A percentile compares a stretch with the other conserved stretches of the same genome.
These are phyloP conservation scores for Chlorops oryzae DNA, from an alignment of 1,140 invertebrate species.

Conservation along the genomic window DNA sequence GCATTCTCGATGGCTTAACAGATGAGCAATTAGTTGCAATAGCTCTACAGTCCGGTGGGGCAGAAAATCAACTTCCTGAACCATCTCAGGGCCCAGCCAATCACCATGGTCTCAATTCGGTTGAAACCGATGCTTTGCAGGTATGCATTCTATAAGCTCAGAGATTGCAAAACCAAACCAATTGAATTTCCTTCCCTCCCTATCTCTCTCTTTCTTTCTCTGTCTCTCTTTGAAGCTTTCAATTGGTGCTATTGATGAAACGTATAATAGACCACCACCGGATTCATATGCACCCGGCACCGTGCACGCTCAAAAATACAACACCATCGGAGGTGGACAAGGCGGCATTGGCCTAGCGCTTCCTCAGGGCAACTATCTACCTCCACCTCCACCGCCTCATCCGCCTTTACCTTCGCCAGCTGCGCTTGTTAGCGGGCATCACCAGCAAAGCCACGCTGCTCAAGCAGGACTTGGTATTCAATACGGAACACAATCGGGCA, in stretches of 20 bases:
- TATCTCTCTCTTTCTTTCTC: not conserved
- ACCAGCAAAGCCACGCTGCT: slow-evolving; percentile 20
- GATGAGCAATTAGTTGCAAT: slow-evolving; percentile 42
- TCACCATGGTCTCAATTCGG: slow-evolving; percentile 20
- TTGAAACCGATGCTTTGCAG: slow-evolving; percentile 35
- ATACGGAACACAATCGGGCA: slow-evolving; percentile 44
- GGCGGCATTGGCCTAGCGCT: slow-evolving; percentile 28
- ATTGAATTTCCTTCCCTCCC: not conserved
- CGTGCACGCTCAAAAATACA: slow-evolving; percentile 29
- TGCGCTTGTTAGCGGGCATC: slow-evolving; percentile 47
- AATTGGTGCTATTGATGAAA: slow-evolving; percentile 28
- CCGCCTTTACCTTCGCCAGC: slow-evolving; percentile 46
- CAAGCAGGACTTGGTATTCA: slow-evolving; percentile 28
- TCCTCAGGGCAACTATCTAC: slow-evolving; percentile 36
- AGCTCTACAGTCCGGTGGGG: slow-evolving; percentile 29
- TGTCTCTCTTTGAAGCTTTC: slow-evolving; percentile 16
- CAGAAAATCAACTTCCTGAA: slow-evolving; percentile 7
- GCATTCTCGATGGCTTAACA: slow-evolving; percentile 31
- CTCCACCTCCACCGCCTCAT: slow-evolving; percentile 47
- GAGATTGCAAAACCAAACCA: too few relatives aligned
- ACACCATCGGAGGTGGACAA: slow-evolving; percentile 16
- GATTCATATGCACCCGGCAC: slow-evolving; percentile 35
- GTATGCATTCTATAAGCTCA: slow-evolving; percentile 19
- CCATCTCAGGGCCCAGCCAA: slow-evolving; percentile 21
- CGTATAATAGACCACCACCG: slow-evolving; percentile 30